Evolutionary conservation across 2,888 invertebrate species (phyloP), one percentile per base, ranked within the genome.

Genomic region (Lamellibrachia columna): DNA sequence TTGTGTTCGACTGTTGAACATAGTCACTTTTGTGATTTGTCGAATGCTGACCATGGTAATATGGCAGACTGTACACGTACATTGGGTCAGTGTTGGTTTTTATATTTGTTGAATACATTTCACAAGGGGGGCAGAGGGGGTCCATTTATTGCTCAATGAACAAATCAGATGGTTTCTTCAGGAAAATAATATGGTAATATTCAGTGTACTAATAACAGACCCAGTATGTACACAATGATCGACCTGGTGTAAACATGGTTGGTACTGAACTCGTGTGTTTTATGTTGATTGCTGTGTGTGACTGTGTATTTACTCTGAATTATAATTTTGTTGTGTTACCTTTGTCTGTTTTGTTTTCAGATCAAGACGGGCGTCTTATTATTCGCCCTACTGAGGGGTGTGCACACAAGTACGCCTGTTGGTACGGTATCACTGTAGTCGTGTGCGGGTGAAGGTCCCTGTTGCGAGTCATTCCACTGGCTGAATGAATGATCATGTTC

Each of bases 361-460:
- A 92, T 53, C 93, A 58, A 92, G 93, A 91, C 91, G 93, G 90
- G 75, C 93, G 28, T 92, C 92, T 90, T 93, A 92, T 92, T 93
- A 93, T 91, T 93, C 93, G 15, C 93, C 93, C 52, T 93, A 93
- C 91, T 93, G 91, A 92, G 92, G 91, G 92, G 60, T 92, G 75
- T 75, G 22, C 15, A 22, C 75, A 22, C 15, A 22, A 75, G 75
- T 22, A 22, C 22, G 75, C 75, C n/a, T 75, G 75, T 75, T 75
- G 75, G 75, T 75, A 75, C 75, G 75, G 75, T 75, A 75, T 75
- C 22, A n/a, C 75, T 75, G 75, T 11, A 6, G 75, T 75, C 22
- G 22, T 75, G 75, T 75, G 22, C n/a, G 75, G 75, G 75, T 75
- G 75, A 75, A 15, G 75, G 75, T 75, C 75, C 75, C n/a, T 15